A percentile compares a stretch with the other conserved stretches of the same genome.
Evolutionary conservation across 1,140 invertebrate species (phyloP).

Genomic region (Diorhabda carinulata): DNA sequence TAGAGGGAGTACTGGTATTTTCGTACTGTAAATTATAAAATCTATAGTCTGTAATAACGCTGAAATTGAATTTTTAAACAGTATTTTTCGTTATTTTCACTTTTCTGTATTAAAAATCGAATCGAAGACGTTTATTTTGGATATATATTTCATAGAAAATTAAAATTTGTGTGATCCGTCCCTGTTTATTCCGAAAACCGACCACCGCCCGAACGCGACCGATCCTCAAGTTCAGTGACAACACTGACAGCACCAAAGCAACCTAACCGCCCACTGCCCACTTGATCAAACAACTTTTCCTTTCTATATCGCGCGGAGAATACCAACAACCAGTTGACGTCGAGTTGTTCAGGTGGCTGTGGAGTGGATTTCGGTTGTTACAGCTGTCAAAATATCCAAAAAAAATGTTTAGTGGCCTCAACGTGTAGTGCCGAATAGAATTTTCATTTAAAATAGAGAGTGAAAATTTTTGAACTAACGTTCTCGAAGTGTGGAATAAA

Average conservation of each 20-base stretch:
- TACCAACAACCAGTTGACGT: conserved; percentile 5
- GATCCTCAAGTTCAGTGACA: conserved; percentile 14
- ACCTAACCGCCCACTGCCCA: conserved; percentile 6
- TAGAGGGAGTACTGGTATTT: too few species aligned
- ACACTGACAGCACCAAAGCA: conserved; percentile 6
- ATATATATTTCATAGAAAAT: too few species aligned
- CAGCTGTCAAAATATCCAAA: background rate
- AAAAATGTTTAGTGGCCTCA: background rate
- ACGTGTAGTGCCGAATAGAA: too few species aligned
- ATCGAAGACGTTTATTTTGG: too few species aligned
- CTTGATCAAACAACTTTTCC: conserved; percentile 14
- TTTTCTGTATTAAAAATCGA: too few species aligned
- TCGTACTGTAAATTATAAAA: too few species aligned
- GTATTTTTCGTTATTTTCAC: too few species aligned
- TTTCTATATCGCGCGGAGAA: conserved; percentile 7
- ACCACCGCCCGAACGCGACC: conserved; percentile 6
- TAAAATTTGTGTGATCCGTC: background rate
- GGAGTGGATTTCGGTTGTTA: conserved; percentile 1
- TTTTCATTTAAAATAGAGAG: too few species aligned
- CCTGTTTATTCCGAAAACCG: background rate
- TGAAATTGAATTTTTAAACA: too few species aligned
- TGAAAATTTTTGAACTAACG: too few species aligned
- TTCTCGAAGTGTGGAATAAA: too few species aligned
- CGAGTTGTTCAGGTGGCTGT: conserved; percentile 7
- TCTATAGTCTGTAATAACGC: too few species aligned